A percentile compares a stretch with the other conserved stretches of the same genome.
These are phyloP conservation scores for Dorcus parallelipipedus DNA, from an alignment of 2,888 invertebrate species.

Conservation along the genomic window DNA sequence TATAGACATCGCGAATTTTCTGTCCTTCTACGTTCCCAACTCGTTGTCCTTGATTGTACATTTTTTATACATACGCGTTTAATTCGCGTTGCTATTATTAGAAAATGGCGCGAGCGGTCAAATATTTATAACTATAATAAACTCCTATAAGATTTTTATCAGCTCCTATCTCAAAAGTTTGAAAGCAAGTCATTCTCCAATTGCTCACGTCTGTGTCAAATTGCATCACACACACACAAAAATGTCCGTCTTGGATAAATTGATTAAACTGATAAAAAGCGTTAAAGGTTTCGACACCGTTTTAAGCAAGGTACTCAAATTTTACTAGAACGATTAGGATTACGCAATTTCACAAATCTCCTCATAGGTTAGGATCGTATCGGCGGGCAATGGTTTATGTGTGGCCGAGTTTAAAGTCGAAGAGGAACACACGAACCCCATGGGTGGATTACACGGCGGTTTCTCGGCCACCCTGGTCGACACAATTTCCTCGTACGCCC, in stretches of 20 bases:
- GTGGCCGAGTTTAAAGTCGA: slow-evolving; percentile 72
- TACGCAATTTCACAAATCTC: not conserved
- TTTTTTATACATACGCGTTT: too few relatives aligned
- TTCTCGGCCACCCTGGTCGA: slow-evolving; percentile 79
- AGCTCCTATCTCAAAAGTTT: too few relatives aligned
- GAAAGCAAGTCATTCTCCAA: too few relatives aligned
- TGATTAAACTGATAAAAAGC: not conserved
- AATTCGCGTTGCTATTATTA: too few relatives aligned
- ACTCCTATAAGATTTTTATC: too few relatives aligned
- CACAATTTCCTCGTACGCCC: slow-evolving; percentile 72
- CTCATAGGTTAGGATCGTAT: slow-evolving; percentile 36
- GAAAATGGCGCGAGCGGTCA: too few relatives aligned
- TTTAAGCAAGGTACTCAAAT: not conserved
- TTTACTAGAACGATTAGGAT: not conserved
- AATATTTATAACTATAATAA: too few relatives aligned
- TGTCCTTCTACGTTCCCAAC: too few relatives aligned
- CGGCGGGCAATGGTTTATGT: slow-evolving; percentile 69
- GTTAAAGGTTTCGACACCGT: not conserved
- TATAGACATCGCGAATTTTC: too few relatives aligned
- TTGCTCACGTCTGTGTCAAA: too few relatives aligned
- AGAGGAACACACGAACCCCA: slow-evolving; percentile 70
- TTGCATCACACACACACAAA: not conserved
- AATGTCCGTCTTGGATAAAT: not conserved
- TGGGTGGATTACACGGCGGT: slow-evolving; percentile 81
- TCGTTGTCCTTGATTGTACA: too few relatives aligned